These are phyloP conservation scores for Hippoglossus stenolepis DNA, from an alignment of 2,113 vertebrate species.

Conservation along the genomic window DNA sequence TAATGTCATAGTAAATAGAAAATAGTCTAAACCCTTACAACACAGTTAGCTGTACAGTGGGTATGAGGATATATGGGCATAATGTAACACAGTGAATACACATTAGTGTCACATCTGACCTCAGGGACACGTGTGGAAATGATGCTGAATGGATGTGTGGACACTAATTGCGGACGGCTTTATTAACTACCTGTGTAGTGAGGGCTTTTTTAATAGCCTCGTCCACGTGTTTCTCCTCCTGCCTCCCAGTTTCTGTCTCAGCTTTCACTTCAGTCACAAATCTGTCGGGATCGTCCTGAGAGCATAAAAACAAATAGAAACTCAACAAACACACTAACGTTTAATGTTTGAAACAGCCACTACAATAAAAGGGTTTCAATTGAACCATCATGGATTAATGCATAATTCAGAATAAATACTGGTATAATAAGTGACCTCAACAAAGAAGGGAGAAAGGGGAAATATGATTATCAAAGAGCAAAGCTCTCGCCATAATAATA, in stretches of 20 bases:
- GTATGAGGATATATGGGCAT: background rate
- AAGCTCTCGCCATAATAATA: slow-evolving; percentile 57
- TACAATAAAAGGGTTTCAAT: slow-evolving; percentile 4
- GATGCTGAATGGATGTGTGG: background rate
- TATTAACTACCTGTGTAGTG: slow-evolving; percentile 76
- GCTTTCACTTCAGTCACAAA: slow-evolving; percentile 61
- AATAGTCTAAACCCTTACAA: slow-evolving; percentile 5
- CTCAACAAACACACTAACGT: background rate
- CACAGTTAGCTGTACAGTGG: background rate
- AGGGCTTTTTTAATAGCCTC: slow-evolving; percentile 52
- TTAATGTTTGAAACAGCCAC: slow-evolving; percentile 8
- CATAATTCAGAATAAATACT: slow-evolving; percentile 31
- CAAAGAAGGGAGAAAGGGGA: slow-evolving; percentile 48
- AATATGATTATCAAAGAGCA: slow-evolving; percentile 67
- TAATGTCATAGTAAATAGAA: slow-evolving; percentile 25
- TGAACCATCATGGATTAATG: slow-evolving; percentile 42
- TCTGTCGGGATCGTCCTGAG: slow-evolving; percentile 70
- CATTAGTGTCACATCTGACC: background rate
- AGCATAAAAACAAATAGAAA: background rate
- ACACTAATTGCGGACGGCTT: background rate
- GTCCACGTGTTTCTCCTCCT: slow-evolving; percentile 67
- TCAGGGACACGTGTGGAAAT: slow-evolving; percentile 8
- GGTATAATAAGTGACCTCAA: slow-evolving; percentile 52
- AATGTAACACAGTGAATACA: slow-evolving; percentile 25
- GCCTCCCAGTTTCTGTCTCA: slow-evolving; percentile 49